Evolutionary conservation across 2,888 invertebrate genomes (phyloP), one percentile per base, ranked within the genome.

Genomic region (Machimus atricapillus): DNA sequence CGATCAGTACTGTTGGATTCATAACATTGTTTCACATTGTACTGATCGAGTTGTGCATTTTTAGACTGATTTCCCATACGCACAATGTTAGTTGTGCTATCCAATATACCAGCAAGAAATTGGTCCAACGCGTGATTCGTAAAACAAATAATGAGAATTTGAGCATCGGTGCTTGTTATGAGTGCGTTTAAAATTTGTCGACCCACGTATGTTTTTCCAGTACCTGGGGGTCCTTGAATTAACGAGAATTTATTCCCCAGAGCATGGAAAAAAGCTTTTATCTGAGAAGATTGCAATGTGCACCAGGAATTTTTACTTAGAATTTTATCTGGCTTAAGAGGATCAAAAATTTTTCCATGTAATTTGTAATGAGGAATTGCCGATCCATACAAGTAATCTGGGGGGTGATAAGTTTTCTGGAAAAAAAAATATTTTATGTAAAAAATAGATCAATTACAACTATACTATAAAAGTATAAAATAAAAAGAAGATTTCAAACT

Each of bases 41-140:
- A 95, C 52, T 93, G 91, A 87, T 93, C 92, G 46, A 96, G 90
- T 8, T 91, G 90, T 87, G 94, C 93, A 90, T 94, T 94, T 90
- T 95, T 95, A 3, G 95, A 95, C 90, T 95, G 95, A 40, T 95
- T 94, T 0, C 97, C 97, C 86, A 97, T 93, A 87, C 97, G 93
- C 1, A 96, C 93, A 87, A 97, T 93, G 87, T 93, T 93, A 0
- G 93, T 90, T 0, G 96, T 96, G 2, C 94, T 92, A 37, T 91
- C 90, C 0, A 95, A 90, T 12, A 96, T 93, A 9, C 96, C 96
- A 91, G 96, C 95, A 52, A 97, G 92, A 91, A 97, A 97, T 91
- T 97, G 97, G 93, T 97, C 97, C 74, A 98, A 92, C 6, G 97
- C 97, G 91, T 97, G 97, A 93, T 98, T 97, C 8, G 97, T 97